phyloP scores from a whole-genome alignment of 92 coral and sea anemone species.

The Bergia puertoricense region DNA sequence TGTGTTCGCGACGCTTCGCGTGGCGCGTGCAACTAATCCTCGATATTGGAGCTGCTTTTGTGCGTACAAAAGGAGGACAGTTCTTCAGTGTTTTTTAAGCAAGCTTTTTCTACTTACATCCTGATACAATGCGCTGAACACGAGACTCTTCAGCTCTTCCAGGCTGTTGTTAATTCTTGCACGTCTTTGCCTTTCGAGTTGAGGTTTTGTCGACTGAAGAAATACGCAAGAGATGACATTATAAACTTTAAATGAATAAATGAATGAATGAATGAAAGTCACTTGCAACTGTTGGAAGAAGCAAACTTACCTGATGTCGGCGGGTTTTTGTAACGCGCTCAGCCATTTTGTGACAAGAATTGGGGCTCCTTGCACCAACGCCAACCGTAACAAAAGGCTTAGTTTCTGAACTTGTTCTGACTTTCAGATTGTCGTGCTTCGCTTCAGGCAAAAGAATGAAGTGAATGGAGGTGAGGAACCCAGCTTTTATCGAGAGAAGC shows the following conservation, averaged over 20 bases:
- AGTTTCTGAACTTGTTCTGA: conserved; percentile 3
- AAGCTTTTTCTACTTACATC: conserved; percentile 60
- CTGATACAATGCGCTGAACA: conserved; percentile 78
- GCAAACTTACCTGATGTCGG: conserved; percentile 25
- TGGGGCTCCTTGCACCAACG: not conserved
- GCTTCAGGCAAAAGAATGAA: conserved; percentile 19
- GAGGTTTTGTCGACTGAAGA: conserved; percentile 77
- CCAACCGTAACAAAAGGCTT: not conserved
- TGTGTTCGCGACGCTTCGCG: not conserved
- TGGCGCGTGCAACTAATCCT: not conserved
- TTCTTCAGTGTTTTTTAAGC: not conserved
- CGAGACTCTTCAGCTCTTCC: conserved; percentile 76
- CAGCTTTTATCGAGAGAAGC: conserved; percentile 21
- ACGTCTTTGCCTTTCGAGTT: conserved; percentile 82
- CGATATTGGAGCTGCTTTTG: conserved; percentile 11
- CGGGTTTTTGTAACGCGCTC: conserved; percentile 29
- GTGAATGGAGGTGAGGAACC: conserved; percentile 33
- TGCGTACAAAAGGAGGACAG: not conserved
- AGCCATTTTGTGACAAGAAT: conserved; percentile 9
- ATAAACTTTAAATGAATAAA: not conserved
- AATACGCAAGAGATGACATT: not conserved
- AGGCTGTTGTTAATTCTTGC: conserved; percentile 91
- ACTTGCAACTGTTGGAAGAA: not conserved
- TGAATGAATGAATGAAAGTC: not conserved
- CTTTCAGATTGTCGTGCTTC: not conserved